Evolutionary conservation across 2,888 invertebrate genomes (phyloP), one percentile per base, ranked within the genome.

Genomic region (Caenorhabditis sinica): DNA sequence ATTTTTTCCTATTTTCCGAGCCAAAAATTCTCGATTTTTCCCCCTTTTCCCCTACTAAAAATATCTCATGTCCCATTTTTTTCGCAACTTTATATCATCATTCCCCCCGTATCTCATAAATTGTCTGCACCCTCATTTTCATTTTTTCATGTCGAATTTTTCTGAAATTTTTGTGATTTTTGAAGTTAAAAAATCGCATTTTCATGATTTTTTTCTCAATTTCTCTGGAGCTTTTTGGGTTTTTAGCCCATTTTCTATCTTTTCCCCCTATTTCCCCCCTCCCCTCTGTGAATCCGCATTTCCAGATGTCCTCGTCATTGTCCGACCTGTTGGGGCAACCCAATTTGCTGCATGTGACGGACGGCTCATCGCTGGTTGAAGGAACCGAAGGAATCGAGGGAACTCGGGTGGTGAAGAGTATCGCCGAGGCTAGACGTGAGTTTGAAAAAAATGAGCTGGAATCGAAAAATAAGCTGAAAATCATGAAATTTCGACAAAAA

Each of bases 341-440:
- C 11, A 25, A 65, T 13, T n/a, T 79, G 63, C 72, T 79, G 56
- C 71, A 72, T 0, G 79, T 79, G 30, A 72, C 72, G n/a, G 79
- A 79, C 65, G 69, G 63, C 3, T 71, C 72, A 45, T 72, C 71
- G 23, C 71, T 79, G 43, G 71, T 65, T 17, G 71, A 43, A 2
- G 79, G 79, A 79, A 79, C 79, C 65, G 45, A 43, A 1, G 79
- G 79, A 1, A 45, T 79, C 20, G 53, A n/a, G 23, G 72, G 36
- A 45, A 79, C 79, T n/a, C 17, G 79, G 23, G 61, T 79, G 28
- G 79, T 79, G 23, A 43, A 36, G 17, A 79, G 8, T 9, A 33
- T 72, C 13, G 43, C 79, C 28, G 71, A 79, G 15, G 79, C 79
- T 20, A 71, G 79, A 72, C n/a, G 79, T 79, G 30, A 65, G 79